These are phyloP conservation scores for Agrilus cyanescens DNA, from an alignment of 2,888 invertebrate genomes.

Conservation along the genomic window DNA sequence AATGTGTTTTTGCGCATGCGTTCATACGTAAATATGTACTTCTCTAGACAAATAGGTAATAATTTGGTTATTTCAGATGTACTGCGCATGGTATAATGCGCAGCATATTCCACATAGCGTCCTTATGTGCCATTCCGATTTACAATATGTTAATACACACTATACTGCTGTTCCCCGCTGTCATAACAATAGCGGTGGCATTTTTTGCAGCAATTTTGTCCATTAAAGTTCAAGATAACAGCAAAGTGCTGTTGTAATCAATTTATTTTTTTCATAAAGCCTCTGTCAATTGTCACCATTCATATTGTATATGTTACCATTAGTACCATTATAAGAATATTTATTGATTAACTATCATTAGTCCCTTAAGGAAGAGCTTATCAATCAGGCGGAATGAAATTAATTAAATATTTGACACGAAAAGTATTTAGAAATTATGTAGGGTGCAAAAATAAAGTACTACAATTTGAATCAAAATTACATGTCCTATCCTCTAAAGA, in stretches of 20 bases:
- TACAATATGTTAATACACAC: conserved; percentile 30
- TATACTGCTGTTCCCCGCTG: conserved; percentile 31
- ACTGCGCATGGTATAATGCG: conserved; percentile 45
- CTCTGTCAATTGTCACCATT: no score
- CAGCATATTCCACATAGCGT: conserved; percentile 40
- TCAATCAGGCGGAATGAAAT: no score
- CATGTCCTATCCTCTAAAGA: no score
- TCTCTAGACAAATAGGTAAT: not conserved
- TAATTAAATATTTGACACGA: no score
- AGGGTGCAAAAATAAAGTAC: no score
- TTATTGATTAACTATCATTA: no score
- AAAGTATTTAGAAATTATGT: no score
- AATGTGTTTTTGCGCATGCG: conserved; percentile 1
- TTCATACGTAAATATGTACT: not conserved
- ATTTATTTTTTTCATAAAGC: conserved; percentile 5
- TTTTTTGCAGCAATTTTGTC: conserved; percentile 29
- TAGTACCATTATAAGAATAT: no score
- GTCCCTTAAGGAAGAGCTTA: no score
- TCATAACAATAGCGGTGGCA: conserved; percentile 27
- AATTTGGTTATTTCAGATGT: conserved; percentile 34
- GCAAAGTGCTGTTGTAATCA: conserved; percentile 32
- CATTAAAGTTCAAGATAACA: conserved; percentile 33
- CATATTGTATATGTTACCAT: no score
- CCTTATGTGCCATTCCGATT: conserved; percentile 38
- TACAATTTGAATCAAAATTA: no score